Base-by-base conservation (phyloP, 1,140 invertebrate species). In the Ceratitis capitata region DNA sequence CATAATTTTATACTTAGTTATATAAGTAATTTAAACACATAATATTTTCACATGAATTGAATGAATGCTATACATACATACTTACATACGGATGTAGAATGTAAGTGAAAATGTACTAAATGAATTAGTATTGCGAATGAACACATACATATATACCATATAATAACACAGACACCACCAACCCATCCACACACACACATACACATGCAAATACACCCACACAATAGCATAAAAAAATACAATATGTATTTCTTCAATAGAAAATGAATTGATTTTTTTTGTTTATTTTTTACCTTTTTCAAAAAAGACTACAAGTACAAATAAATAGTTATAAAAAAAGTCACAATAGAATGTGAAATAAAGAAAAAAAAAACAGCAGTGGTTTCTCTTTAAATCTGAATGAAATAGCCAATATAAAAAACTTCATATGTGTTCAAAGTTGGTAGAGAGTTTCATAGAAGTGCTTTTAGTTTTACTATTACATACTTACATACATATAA, bases 101-200 rank as follows among this genome's bases (percentile, higher is more conserved):
- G 69, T 78, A 78, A 45, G 69, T n/a, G 69, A n/a, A 78, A 45
- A 78, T 78, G 69, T 78, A 78, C 69, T 78, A 78, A 78, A 78
- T 78, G 69, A 78, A 78, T 78, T 78, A 78, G 69, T 78, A 78
- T 45, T 45, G 69, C 69, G 39, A 78, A 78, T 42, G 69, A 78
- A 78, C 69, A 78, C 69, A 78, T 78, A 78, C 69, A 78, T 7
- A 78, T n/a, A n/a, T n/a, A n/a, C n/a, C n/a, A n/a, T n/a, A n/a
- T n/a, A n/a, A n/a, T n/a, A n/a, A n/a, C n/a, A n/a, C n/a, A n/a
- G n/a, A n/a, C n/a, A n/a, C n/a, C 26, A 58, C 23, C n/a, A 1
- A 51, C 49, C n/a, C 5, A 61, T 9, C 6, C 0, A 61, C 6
- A 78, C 35, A 78, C 4, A 12, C 23, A 35, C 4, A 69, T 14